These are phyloP conservation scores for Pyrocoelia pectoralis DNA, from an alignment of 2,888 invertebrate species.

Conservation along the genomic window DNA sequence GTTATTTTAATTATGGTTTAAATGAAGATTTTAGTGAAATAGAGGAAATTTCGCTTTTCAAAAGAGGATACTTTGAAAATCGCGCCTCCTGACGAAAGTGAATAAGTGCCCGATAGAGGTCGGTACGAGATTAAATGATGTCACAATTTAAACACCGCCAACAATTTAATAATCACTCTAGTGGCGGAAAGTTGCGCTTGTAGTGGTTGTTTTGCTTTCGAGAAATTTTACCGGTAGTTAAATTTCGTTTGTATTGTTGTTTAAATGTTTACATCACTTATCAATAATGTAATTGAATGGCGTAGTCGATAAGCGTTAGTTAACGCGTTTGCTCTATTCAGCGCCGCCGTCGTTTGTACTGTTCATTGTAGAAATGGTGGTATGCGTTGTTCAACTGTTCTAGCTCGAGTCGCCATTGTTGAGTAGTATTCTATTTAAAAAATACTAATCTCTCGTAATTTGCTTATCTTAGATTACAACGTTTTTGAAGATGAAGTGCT, in stretches of 20 bases:
- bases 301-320: constrained; percentile 49
- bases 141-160: constrained; percentile 18
- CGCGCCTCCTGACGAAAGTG: background rate
- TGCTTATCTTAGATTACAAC: constrained; percentile 12
- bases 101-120: constrained; percentile 2
- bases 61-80: background rate
- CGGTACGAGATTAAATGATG: constrained; percentile 6
- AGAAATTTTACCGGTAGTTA: constrained; percentile 22
- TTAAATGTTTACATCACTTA: background rate
- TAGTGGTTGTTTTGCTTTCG: constrained; percentile 14
- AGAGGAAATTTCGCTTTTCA: too few species aligned
- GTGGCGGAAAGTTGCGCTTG: constrained; percentile 7
- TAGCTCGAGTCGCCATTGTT: constrained; percentile 60
- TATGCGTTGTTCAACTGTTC: constrained; percentile 59
- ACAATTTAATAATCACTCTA: constrained; percentile 11
- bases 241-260: background rate
- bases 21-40: too few species aligned
- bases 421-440: constrained; percentile 53
- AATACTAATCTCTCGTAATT: constrained; percentile 27
- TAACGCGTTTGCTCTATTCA: constrained; percentile 55
- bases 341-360: constrained; percentile 50
- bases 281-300: constrained; percentile 37
- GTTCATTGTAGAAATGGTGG: constrained; percentile 45
- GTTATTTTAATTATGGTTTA: too few species aligned
- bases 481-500: constrained; percentile 20